phyloP scores from a whole-genome alignment of 2,888 invertebrate species.

The Pandemis corylana region DNA sequence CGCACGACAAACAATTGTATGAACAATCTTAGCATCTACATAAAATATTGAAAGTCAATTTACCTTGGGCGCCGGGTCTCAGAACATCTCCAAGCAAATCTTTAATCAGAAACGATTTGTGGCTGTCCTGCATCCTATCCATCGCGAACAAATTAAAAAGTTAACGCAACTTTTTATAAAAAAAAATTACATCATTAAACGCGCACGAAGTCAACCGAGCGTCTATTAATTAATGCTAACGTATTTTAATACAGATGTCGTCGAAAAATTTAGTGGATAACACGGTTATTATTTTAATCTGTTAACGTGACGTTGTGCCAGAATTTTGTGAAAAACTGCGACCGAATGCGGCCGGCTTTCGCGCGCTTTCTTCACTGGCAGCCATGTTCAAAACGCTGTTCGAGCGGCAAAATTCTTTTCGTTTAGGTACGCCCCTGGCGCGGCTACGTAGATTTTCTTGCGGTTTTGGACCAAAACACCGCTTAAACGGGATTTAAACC shows the following conservation, averaged over 20 bases:
- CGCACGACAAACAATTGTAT: too few relatives aligned
- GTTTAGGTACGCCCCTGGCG: constrained; percentile 82
- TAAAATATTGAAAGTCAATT: constrained; percentile 46
- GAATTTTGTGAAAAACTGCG: constrained; percentile 7
- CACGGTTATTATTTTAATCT: neutral
- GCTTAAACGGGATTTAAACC: constrained; percentile 83
- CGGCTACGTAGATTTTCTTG: constrained; percentile 82
- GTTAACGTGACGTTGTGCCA: neutral
- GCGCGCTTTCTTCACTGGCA: constrained; percentile 76
- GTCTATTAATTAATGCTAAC: neutral
- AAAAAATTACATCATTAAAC: constrained; percentile 20
- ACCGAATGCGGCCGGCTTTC: constrained; percentile 66
- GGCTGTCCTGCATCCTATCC: constrained; percentile 84
- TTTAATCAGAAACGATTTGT: constrained; percentile 93
- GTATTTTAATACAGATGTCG: neutral
- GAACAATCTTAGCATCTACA: neutral
- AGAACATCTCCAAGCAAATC: constrained; percentile 93
- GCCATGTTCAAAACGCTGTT: constrained; percentile 76
- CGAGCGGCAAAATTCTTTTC: constrained; percentile 80
- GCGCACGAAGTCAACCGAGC: neutral
- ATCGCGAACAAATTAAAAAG: constrained; percentile 12
- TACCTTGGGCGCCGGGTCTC: constrained; percentile 61
- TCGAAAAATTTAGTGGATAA: neutral
- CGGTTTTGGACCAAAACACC: constrained; percentile 83
- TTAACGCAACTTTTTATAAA: constrained; percentile 20